These are phyloP conservation scores for Sardinella longiceps DNA, from an alignment of 2,797 vertebrate species.

Conservation along the genomic window DNA sequence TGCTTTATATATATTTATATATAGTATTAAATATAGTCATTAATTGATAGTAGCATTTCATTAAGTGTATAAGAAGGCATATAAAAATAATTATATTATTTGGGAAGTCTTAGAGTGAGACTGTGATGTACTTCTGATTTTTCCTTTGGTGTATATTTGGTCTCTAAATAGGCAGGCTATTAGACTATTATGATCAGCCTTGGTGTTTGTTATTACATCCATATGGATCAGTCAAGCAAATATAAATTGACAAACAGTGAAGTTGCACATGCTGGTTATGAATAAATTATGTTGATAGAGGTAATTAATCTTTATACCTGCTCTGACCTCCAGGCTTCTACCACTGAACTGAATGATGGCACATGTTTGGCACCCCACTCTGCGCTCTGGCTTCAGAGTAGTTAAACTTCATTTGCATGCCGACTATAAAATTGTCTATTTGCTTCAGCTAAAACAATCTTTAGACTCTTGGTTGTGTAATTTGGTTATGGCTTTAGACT, in stretches of 20 bases:
- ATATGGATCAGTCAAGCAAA: not conserved
- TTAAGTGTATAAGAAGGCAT: no score
- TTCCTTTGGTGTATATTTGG: not conserved
- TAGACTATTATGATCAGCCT: not conserved
- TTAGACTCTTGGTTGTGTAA: not conserved
- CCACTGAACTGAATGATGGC: not conserved
- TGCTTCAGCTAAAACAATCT: not conserved
- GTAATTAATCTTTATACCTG: slow-evolving; percentile 2
- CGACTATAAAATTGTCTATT: no score
- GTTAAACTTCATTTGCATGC: not conserved
- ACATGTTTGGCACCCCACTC: not conserved
- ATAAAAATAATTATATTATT: no score
- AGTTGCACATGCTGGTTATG: slow-evolving; percentile 16
- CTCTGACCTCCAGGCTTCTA: slow-evolving; percentile 4
- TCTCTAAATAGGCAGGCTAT: no score
- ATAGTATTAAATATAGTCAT: no score
- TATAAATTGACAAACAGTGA: not conserved
- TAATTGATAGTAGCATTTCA: no score
- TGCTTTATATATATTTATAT: no score
- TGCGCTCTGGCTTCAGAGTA: not conserved
- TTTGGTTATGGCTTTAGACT: not conserved
- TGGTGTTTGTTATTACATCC: not conserved
- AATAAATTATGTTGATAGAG: slow-evolving; percentile 17
- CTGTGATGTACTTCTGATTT: not conserved
- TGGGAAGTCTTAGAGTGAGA: not conserved